These are phyloP conservation scores for Drosophila infuscata DNA, from an alignment of 2,888 invertebrate species.

Conservation along the genomic window DNA sequence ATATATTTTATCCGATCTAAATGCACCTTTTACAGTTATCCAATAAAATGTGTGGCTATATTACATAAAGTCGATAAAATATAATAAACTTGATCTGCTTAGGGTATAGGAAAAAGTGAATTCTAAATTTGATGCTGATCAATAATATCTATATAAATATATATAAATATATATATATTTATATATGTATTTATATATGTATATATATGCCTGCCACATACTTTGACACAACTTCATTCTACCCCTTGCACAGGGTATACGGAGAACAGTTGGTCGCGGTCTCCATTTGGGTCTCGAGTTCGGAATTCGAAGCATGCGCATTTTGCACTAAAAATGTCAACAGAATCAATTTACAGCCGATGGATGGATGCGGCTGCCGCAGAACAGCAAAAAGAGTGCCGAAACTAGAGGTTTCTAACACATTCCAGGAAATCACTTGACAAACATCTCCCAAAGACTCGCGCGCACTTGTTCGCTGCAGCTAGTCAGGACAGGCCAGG, in stretches of 20 bases:
- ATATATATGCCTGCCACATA: no score
- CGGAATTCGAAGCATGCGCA: constrained; percentile 21
- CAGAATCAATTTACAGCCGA: constrained; percentile 67
- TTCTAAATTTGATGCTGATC: not conserved
- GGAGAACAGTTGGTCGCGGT: constrained; percentile 24
- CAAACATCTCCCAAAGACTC: constrained; percentile 34
- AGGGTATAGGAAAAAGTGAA: not conserved
- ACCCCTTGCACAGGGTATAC: not conserved
- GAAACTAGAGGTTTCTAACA: constrained; percentile 65
- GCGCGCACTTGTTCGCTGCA: constrained; percentile 35
- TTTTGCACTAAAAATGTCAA: constrained; percentile 73
- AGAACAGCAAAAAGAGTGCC: constrained; percentile 25
- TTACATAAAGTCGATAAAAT: not conserved
- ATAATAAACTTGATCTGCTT: not conserved
- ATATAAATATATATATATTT: not conserved
- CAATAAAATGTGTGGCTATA: not conserved
- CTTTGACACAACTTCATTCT: not conserved
- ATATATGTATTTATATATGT: not conserved
- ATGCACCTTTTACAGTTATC: not conserved
- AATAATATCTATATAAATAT: no score
- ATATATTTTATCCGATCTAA: not conserved
- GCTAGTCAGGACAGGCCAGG: not conserved
- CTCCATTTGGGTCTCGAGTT: not conserved
- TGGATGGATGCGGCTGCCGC: constrained; percentile 11
- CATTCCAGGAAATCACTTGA: constrained; percentile 73